phyloP scores from a whole-genome alignment of 2,888 invertebrate genomes.

The Bellardia bayeri region DNA sequence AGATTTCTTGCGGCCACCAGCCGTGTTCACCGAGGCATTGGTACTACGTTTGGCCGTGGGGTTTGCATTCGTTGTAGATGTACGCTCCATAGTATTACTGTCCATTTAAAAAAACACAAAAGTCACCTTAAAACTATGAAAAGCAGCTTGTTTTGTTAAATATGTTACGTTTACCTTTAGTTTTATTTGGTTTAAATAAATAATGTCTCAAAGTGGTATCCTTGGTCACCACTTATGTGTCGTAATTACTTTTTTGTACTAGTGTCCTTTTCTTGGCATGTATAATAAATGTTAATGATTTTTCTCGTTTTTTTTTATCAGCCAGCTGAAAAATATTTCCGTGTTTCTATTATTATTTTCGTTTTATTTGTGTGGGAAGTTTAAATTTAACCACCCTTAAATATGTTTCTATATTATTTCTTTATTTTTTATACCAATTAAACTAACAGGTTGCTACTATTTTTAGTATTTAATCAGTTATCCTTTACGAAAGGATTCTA shows the following conservation, averaged over 20 bases:
- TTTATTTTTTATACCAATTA: constrained; percentile 3
- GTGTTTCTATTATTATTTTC: constrained; percentile 50
- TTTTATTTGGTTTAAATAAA: constrained; percentile 44
- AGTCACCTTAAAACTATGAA: background rate
- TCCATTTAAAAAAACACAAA: background rate
- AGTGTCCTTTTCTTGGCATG: constrained; percentile 28
- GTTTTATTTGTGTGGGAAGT: constrained; percentile 15
- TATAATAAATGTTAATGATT: constrained; percentile 47
- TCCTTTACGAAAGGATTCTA: constrained; percentile 44
- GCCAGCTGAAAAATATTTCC: constrained; percentile 60
- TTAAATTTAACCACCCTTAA: constrained; percentile 40
- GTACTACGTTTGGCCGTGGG: constrained; percentile 47
- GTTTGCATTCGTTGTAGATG: constrained; percentile 55
- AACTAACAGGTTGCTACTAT: constrained; percentile 51
- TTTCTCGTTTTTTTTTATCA: constrained; percentile 22
- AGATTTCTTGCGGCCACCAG: constrained; percentile 87
- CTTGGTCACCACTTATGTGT: constrained; percentile 66
- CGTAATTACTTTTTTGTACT: constrained; percentile 52
- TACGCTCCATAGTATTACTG: constrained; percentile 65
- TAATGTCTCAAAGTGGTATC: constrained; percentile 52
- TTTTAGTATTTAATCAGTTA: constrained; percentile 37
- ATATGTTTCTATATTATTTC: constrained; percentile 4
- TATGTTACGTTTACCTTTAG: constrained; percentile 23
- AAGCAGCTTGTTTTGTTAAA: background rate
- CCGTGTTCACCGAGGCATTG: constrained; percentile 40